Evolutionary conservation across 2,113 vertebrate species (phyloP), one percentile per base, ranked within the genome.

Genomic region (Pseudorectes ferrugineus): DNA sequence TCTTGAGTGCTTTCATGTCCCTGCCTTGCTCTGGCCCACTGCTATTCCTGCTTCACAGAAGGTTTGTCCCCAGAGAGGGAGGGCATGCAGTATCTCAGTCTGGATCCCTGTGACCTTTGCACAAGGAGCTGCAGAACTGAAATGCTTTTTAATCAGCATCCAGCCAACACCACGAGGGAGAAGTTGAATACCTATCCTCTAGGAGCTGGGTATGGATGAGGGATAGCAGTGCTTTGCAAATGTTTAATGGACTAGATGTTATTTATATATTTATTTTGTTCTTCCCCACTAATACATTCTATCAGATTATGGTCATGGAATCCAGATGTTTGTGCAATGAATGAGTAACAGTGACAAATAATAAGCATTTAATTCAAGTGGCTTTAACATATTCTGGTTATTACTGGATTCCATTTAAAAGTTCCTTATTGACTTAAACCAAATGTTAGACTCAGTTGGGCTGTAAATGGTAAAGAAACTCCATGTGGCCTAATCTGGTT

Each of bases 261-360:
- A 40, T 23, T 87, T 81, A 28, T 66, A 2, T 77, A 57, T 84
- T 84, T 82, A 24, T 88, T 93, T 92, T 55, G 20, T 45, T 76
- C n/a, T 88, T 93, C 58, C 57, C 16, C 4, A 2, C 42, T 43
- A 57, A 85, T 62, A 45, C 12, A 7, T 82, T 88, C 77, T 59
- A 1, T 77, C 33, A 63, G 58, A 31, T 63, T 71, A 4, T 38
- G 28, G 65, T 87, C 57, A 31, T 89, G 83, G 83, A 92, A 85
- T 92, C 90, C 95, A 95, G 88, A 88, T 97, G 93, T 82, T 77
- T 65, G 31, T 49, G 40, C 48, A 83, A 36, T 74, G 68, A 89
- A 65, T 57, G 28, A 46, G 25, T 59, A 87, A 77, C 68, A 61
- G 45, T 42, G 75, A 87, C 79, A 92, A 95, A 88, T 71, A 92